Evolutionary conservation across 2,888 invertebrate species (phyloP), one percentile per base, ranked within the genome.

Genomic region (Polymixis flavicincta): DNA sequence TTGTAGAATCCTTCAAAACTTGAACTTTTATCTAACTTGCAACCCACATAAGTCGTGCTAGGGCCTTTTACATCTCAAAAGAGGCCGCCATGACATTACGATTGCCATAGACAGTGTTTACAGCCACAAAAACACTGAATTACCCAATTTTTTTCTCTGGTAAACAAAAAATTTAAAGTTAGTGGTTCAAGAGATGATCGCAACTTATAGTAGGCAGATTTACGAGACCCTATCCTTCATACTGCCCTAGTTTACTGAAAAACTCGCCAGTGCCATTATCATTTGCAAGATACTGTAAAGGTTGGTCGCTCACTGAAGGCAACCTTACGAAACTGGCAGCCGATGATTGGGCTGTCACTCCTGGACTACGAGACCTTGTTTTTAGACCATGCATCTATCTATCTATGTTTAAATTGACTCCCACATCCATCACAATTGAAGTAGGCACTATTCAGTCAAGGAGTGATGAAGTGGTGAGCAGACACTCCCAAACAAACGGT

Each of bases 21-120:
- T 17, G 52, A 37, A 57, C 59, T 17, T 17, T 73, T 17, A 73
- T 73, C 48, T 14, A 13, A 11, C 1, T 59, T 74, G n/a, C 74
- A 76, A 28, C 54, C 77, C 60, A 77, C 61, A 32, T 48, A 42
- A 13, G 14, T 60, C 69, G 37, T 42, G 37, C 32, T 11, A n/a
- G 14, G 13, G 19, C n/a, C 42, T 61, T 45, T 52, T 14, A 25
- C 25, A 57, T 19, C 22, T 80, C 45, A 80, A 78, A 66, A 45
- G 67, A 68, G 17, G 3, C 78, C 81, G 81, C 63, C 22, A 45
- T 37, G 25, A 32, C 59, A 76, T 79, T 74, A 76, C 2, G 22
- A 55, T 68, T 55, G 50, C 82, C 82, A 19, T 68, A 79, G 42
- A 64, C 19, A 80, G 82, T 22, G 37, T 64, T 25, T 64, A 67